These are phyloP conservation scores for Margarornis squamiger DNA, from an alignment of 2,797 vertebrate genomes.

Conservation along the genomic window DNA sequence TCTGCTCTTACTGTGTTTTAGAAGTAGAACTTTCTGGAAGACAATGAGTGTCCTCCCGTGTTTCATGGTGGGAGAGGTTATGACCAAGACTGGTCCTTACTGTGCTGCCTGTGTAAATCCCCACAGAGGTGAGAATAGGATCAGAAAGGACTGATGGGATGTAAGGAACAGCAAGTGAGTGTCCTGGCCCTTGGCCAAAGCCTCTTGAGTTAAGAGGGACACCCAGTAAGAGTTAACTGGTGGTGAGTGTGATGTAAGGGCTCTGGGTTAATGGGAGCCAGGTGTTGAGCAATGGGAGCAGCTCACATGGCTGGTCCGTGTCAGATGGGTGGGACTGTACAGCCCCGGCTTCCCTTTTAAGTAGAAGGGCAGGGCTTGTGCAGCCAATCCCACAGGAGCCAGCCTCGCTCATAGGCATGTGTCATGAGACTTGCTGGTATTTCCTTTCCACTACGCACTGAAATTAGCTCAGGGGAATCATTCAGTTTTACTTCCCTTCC, in stretches of 20 bases:
- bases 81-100: not conserved
- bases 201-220: not conserved
- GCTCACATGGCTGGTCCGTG: not conserved
- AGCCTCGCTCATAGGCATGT: not conserved
- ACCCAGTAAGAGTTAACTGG: slow-evolving; percentile 25
- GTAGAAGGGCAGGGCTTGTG: slow-evolving; percentile 69
- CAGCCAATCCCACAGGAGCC: slow-evolving; percentile 57
- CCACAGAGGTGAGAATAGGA: not conserved
- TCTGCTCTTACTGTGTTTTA: not conserved
- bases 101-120: not conserved
- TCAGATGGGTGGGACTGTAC: not conserved
- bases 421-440: slow-evolving; percentile 57
- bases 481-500: not conserved
- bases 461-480: not conserved
- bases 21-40: not conserved
- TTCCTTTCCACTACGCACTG: slow-evolving; percentile 31
- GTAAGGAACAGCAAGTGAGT: not conserved
- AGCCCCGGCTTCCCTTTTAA: slow-evolving; percentile 57
- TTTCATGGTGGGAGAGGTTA: not conserved
- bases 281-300: slow-evolving; percentile 38
- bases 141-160: not conserved
- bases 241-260: slow-evolving; percentile 29
- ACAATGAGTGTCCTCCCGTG: not conserved
- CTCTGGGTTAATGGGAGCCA: not conserved
- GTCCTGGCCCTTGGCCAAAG: not conserved